phyloP scores from a whole-genome alignment of 1,140 invertebrate genomes.

The silkworm (Bombyx mori) region ASM3026992v2 NC_085128.1:1274001-1274500 shows the following conservation, averaged over 20 bases:
- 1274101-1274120: constrained; percentile 52
- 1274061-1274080: constrained; percentile 39
- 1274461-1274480: constrained; percentile 31
- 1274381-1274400: constrained; percentile 37
- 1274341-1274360: constrained; percentile 22
- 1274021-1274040: constrained; percentile 30
- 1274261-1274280: constrained; percentile 31
- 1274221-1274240: constrained; percentile 33
- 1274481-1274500: constrained; percentile 26
- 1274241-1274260: constrained; percentile 32
- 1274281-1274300: constrained; percentile 37
- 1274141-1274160: constrained; percentile 35
- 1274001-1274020: constrained; percentile 39
- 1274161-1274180: constrained; percentile 38
- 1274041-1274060: constrained; percentile 36
- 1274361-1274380: constrained; percentile 42
- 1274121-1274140: constrained; percentile 42
- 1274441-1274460: constrained; percentile 41
- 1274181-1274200: constrained; percentile 51
- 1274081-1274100: constrained; percentile 34
- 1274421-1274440: constrained; percentile 33
- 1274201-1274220: constrained; percentile 44
- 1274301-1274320: constrained; percentile 28
- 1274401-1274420: constrained; percentile 35
- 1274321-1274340: constrained; percentile 37